phyloP scores from a whole-genome alignment of 2,797 vertebrate genomes.

The Amblyraja radiata region DNA sequence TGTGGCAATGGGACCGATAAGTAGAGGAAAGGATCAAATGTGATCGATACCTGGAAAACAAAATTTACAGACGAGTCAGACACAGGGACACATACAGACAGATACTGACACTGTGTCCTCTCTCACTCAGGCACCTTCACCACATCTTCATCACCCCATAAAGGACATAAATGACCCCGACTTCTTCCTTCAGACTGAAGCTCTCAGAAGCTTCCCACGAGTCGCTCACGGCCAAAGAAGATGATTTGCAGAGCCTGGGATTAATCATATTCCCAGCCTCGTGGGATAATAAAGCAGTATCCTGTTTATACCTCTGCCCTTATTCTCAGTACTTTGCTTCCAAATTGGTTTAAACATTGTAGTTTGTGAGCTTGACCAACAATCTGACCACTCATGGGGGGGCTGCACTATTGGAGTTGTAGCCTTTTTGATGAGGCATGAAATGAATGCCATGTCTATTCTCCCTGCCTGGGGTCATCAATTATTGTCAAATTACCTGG shows the following conservation, averaged over 20 bases:
- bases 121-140: neutral
- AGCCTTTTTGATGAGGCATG: neutral
- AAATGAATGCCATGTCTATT: neutral
- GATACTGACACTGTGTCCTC: too few relatives aligned
- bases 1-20: conserved; percentile 91
- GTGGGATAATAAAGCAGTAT: neutral
- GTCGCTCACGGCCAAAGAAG: neutral
- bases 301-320: neutral
- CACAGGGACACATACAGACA: too few relatives aligned
- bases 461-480: neutral
- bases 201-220: neutral
- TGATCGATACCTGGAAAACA: conserved; percentile 83
- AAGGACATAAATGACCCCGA: too few relatives aligned
- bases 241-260: neutral
- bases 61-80: neutral
- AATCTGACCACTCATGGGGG: neutral
- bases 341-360: neutral
- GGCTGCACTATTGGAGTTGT: neutral
- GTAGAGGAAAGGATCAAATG: conserved; percentile 96
- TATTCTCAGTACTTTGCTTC: neutral
- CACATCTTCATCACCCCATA: too few relatives aligned
- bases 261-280: neutral
- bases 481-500: too few relatives aligned
- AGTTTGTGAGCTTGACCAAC: neutral
- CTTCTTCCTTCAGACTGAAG: neutral